phyloP scores from a whole-genome alignment of 2,113 vertebrate genomes.

The Neotoma lepida region DNA sequence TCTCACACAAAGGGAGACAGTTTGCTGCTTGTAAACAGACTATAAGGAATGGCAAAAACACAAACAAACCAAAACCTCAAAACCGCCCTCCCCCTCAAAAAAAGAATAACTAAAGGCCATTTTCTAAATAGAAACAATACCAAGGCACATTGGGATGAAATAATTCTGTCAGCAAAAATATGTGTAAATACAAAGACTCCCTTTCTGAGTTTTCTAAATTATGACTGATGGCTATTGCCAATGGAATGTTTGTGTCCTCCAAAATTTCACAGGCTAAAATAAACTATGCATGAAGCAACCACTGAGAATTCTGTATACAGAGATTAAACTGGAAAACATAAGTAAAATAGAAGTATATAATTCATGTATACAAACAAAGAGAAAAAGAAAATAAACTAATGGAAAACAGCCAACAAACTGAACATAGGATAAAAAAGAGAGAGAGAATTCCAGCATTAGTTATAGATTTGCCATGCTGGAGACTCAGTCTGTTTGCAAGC shows the following conservation, averaged over 20 bases:
- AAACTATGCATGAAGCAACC: not conserved
- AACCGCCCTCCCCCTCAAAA: not conserved
- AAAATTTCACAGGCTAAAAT: not conserved
- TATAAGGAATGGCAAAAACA: not conserved
- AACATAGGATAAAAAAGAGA: not conserved
- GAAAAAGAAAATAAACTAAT: not conserved
- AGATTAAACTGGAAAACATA: not conserved
- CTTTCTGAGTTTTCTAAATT: constrained; percentile 18
- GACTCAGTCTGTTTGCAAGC: not conserved
- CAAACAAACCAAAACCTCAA: not conserved
- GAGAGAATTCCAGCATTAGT: not conserved
- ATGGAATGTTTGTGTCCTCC: not conserved
- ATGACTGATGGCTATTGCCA: not conserved
- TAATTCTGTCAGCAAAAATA: not conserved
- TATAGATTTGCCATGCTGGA: not conserved
- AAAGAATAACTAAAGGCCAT: not conserved
- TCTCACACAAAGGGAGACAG: constrained; percentile 19
- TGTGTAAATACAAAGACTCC: not conserved
- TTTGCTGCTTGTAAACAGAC: not conserved
- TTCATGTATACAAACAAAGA: not conserved
- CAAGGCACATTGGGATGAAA: not conserved
- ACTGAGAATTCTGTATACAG: not conserved
- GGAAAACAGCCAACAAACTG: not conserved
- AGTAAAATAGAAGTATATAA: not conserved
- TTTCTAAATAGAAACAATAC: constrained; percentile 49